A percentile compares a stretch with the other conserved stretches of the same genome.
Evolutionary conservation across 1,140 invertebrate species (phyloP).

Genomic region (Drosophila ananassae): DNA sequence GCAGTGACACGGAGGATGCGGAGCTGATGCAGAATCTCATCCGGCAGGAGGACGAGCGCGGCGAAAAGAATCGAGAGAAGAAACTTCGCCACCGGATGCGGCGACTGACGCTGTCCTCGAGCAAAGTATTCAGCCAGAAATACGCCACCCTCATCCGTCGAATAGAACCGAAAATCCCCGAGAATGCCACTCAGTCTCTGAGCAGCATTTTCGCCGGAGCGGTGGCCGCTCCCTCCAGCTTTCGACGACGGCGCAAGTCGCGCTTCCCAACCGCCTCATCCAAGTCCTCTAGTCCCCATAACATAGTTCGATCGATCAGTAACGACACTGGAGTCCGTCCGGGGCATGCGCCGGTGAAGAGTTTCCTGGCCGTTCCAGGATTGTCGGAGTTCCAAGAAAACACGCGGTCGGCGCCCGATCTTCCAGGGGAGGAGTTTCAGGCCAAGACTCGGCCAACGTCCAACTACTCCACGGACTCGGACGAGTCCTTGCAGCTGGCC

Average conservation of each 20-base stretch:
- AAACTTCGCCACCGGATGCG: conserved; percentile 85
- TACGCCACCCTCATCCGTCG: conserved; percentile 84
- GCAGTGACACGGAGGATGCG: conserved; percentile 69
- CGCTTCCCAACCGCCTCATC: conserved; percentile 25
- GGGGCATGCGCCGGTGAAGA: conserved; percentile 23
- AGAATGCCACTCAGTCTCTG: conserved; percentile 68
- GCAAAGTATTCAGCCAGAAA: conserved; percentile 85
- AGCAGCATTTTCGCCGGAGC: conserved; percentile 54
- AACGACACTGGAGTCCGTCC: conserved; percentile 83
- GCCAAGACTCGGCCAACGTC: conserved; percentile 30
- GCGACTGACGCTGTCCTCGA: conserved; percentile 85
- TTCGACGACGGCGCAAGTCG: conserved; percentile 50
- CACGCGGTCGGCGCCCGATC: conserved; percentile 53
- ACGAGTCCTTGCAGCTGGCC: conserved; percentile 54
- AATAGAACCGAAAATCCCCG: conserved; percentile 69
- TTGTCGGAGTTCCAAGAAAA: conserved; percentile 61
- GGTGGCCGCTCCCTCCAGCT: conserved; percentile 5
- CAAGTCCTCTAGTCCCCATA: conserved; percentile 29
- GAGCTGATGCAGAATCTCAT: conserved; percentile 83
- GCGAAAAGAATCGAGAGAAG: conserved; percentile 77
- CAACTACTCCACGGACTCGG: conserved; percentile 60
- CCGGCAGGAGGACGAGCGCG: conserved; percentile 86
- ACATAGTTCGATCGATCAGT: conserved; percentile 85
- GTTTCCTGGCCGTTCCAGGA: conserved; percentile 48
- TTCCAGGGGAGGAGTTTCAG: conserved; percentile 45